Conservation (phyloP, 2,888 invertebrate species). For the Drosophila mulleri region DNA sequence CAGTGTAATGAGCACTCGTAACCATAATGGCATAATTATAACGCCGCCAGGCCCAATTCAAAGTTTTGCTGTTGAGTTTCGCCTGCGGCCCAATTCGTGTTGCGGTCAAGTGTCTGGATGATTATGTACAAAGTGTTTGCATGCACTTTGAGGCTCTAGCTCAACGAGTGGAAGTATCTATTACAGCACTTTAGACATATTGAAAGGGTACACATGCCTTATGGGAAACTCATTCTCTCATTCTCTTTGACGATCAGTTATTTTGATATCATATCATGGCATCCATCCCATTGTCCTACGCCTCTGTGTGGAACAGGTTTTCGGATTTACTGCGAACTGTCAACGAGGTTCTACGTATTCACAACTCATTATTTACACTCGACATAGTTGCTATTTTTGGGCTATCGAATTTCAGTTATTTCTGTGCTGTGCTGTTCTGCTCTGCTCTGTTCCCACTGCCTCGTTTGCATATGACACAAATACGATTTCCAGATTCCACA, state of each 20-base stretch:
- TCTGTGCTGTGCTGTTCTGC: too few relatives aligned
- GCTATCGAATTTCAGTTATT: conserved; percentile 65
- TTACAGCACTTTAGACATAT: conserved; percentile 15
- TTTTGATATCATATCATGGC: conserved; percentile 9
- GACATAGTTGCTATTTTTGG: conserved; percentile 50
- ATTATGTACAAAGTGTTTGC: conserved; percentile 34
- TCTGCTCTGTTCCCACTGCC: conserved; percentile 31
- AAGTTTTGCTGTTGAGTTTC: conserved; percentile 43
- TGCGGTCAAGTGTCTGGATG: conserved; percentile 64
- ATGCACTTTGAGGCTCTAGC: conserved; percentile 27
- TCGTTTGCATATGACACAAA: conserved; percentile 73
- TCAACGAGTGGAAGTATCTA: conserved; percentile 14
- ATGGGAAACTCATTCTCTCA: too few relatives aligned
- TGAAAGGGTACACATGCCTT: neutral
- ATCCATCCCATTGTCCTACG: conserved; percentile 29
- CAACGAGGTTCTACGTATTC: conserved; percentile 51
- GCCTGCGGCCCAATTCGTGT: conserved; percentile 35
- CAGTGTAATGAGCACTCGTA: conserved; percentile 41
- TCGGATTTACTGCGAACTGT: conserved; percentile 47
- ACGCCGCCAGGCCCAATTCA: conserved; percentile 38
- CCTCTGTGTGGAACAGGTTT: conserved; percentile 42
- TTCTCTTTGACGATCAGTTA: neutral
- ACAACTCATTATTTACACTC: conserved; percentile 58
- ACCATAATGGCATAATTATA: conserved; percentile 67
- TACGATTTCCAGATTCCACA: conserved; percentile 30